A percentile compares a stretch with the other conserved stretches of the same genome.
Evolutionary conservation across 1,140 invertebrate genomes (phyloP).

Genomic region (Aphaenogaster rudis): DNA sequence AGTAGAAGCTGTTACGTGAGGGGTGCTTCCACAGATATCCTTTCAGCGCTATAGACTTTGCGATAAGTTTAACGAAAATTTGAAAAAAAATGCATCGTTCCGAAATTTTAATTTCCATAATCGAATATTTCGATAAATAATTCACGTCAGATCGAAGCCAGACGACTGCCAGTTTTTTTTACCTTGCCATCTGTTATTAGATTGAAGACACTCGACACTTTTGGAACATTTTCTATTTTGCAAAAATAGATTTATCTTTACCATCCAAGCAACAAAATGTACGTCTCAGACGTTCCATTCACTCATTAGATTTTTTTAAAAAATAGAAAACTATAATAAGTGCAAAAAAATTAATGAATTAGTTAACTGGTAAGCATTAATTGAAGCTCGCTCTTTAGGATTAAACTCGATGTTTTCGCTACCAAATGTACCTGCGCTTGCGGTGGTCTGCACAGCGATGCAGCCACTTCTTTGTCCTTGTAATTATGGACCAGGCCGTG

Average conservation of each 20-base stretch:
- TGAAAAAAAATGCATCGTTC: not conserved
- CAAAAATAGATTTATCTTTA: slow-evolving; percentile 12
- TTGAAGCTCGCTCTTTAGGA: slow-evolving; percentile 42
- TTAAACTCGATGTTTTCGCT: slow-evolving; percentile 51
- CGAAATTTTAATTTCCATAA: not conserved
- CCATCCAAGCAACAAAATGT: not conserved
- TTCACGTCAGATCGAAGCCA: not conserved
- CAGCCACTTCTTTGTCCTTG: slow-evolving; percentile 41
- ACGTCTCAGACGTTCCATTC: not conserved
- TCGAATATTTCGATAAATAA: not conserved
- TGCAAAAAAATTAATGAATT: not conserved
- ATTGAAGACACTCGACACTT: not conserved
- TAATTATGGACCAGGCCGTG: slow-evolving; percentile 64
- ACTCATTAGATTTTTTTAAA: not conserved
- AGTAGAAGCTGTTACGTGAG: slow-evolving; percentile 20
- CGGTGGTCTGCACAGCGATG: slow-evolving; percentile 44
- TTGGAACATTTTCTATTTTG: not conserved
- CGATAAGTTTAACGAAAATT: not conserved
- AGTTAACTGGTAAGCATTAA: not conserved
- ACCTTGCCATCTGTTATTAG: not conserved
- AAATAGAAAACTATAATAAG: not conserved
- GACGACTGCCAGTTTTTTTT: not conserved
- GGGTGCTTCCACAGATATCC: not conserved
- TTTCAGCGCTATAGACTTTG: slow-evolving; percentile 15
- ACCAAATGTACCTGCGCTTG: slow-evolving; percentile 74